Evolutionary conservation across 2,113 vertebrate genomes (phyloP).

Genomic region (Hyaena hyaena): DNA sequence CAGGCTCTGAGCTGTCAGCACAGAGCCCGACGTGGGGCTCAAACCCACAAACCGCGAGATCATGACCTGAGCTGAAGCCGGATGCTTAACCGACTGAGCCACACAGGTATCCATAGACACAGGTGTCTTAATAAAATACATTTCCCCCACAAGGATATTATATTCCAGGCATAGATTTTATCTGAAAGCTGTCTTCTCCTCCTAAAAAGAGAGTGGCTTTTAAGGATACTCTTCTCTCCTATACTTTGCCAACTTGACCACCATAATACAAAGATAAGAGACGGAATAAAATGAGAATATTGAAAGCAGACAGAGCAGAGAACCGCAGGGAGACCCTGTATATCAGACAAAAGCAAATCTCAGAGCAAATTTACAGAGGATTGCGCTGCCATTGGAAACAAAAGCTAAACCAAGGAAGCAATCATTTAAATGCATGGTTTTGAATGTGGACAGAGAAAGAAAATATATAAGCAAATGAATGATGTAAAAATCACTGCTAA

Average conservation of each 20-base stretch:
- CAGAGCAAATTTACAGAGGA: neutral
- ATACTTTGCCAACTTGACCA: neutral
- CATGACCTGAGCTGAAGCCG: no score
- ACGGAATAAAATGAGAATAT: neutral
- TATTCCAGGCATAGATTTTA: neutral
- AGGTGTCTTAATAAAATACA: neutral
- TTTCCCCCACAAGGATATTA: neutral
- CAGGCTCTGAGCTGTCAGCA: no score
- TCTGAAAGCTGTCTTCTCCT: conserved; percentile 5
- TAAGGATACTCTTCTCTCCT: neutral
- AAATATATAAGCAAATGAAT: neutral
- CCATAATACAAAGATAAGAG: neutral
- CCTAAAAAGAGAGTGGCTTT: neutral
- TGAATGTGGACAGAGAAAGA: neutral
- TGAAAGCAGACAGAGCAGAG: neutral
- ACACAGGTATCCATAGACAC: neutral
- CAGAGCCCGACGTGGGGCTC: no score
- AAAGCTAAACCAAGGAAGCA: neutral
- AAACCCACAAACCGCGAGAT: no score
- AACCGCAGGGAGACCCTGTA: neutral
- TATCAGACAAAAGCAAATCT: neutral
- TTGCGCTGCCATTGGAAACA: neutral
- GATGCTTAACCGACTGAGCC: no score
- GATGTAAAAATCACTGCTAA: neutral
- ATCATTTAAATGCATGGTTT: neutral